Base-by-base conservation (phyloP, 35 echinoderm and acorn worm species). In the Diadema setosum region DNA sequence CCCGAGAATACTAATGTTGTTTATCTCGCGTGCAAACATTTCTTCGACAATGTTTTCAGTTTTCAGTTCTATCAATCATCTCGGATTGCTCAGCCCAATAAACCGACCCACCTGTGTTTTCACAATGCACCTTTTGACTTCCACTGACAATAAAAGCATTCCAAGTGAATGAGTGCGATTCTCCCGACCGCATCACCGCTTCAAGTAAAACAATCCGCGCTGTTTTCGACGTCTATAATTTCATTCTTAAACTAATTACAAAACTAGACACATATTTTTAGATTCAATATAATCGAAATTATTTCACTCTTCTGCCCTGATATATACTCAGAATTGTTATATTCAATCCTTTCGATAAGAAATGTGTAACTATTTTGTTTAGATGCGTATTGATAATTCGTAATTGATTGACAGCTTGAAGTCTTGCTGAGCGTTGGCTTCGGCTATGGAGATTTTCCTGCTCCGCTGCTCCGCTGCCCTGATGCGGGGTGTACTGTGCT, bases 121-220 rank as follows among this genome's bases (percentile, higher is more conserved):
- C 37, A 67, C 63, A 67, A 67, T 29, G 63, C 63, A 33, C 63
- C 63, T 34, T 32, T 67, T 67, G 30, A 15, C 30, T 33, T n/a
- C n/a, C 63, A 67, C 37, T n/a, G 21, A 67, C 63, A 67, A 67
- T 67, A 67, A 67, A 67, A 67, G 63, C 63, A 67, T 67, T 67
- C 63, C 63, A 67, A 67, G 8, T 34, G 63, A 67, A 67, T 67
- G 57, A 60, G 5, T 60, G 30, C 57, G 37, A 31, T 8, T 31
- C 27, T 33, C 14, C 17, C 4, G 37, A 14, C 21, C 63, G 26
- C 30, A 67, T 26, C 63, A 67, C 63, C 29, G 30, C 63, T 34
- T 33, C 27, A 26, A 1, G 15, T 31, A 67, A 33, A 67, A 33
- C 20, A 26, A 67, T 67, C 63, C 63, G 63, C 63, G 17, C 15